A percentile compares a stretch with the other conserved stretches of the same genome.
Conservation (phyloP, 2,888 invertebrate genomes). For the Trisateles emortualis region DNA sequence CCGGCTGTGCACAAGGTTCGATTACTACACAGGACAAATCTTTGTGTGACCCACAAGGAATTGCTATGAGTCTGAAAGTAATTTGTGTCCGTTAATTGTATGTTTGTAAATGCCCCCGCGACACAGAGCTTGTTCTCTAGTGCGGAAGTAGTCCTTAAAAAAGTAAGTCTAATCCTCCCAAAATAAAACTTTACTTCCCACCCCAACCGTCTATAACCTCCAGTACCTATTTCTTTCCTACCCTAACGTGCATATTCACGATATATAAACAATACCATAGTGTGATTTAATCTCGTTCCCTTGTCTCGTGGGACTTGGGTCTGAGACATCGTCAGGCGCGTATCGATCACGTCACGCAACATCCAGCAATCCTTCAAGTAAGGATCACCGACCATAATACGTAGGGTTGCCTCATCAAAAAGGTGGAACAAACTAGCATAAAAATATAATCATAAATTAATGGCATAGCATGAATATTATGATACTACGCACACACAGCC, state of each 20-base stretch:
- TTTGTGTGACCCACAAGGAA: too few species aligned
- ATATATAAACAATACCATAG: slow-evolving; percentile 10
- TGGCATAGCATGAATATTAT: neutral
- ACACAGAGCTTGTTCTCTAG: too few species aligned
- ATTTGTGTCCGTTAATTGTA: too few species aligned
- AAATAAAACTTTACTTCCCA: too few species aligned
- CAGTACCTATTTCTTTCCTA: neutral
- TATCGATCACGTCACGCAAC: slow-evolving; percentile 37
- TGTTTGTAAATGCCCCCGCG: too few species aligned
- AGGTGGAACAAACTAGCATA: neutral
- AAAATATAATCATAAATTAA: neutral
- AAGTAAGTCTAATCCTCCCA: too few species aligned
- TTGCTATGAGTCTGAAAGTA: too few species aligned
- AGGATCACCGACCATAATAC: slow-evolving; percentile 9
- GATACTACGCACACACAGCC: too few species aligned
- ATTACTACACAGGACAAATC: too few species aligned
- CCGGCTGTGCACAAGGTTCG: too few species aligned
- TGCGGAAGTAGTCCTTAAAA: too few species aligned
- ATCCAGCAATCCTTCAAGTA: slow-evolving; percentile 22
- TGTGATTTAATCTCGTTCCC: slow-evolving; percentile 29
- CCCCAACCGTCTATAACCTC: neutral
- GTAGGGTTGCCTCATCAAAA: slow-evolving; percentile 20
- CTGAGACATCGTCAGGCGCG: slow-evolving; percentile 1
- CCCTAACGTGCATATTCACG: neutral
- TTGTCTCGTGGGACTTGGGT: slow-evolving; percentile 7